Evolutionary conservation across 2,888 invertebrate species (phyloP), one percentile per base, ranked within the genome.

Genomic region (Drosophila atripex): DNA sequence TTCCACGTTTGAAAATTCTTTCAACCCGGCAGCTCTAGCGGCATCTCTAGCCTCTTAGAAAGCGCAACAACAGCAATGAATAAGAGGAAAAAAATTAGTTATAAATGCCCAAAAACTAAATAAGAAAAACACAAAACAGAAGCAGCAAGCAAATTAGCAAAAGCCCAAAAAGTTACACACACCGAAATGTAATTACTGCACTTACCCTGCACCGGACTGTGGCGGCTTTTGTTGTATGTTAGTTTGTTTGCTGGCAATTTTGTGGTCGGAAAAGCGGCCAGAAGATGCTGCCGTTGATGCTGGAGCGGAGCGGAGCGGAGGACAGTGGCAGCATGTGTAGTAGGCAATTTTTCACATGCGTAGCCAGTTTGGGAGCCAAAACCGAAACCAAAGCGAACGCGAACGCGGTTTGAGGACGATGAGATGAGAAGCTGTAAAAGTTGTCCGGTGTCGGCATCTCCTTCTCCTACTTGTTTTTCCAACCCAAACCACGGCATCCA

Each of bases 281-380:
- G 47, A 47, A 56, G 21, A 43, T 12, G 47, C 32, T 28, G 51
- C 16, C 39, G 16, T n/a, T 4, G 18, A 11, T 5, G 56, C 39
- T 18, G 39, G 11, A n/a, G 57, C 7, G 11, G 43, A n/a, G 57
- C 7, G 11, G 43, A 57, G 45, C 25, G 32, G 59, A 41, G 53
- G 41, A 41, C 53, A 41, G 49, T 49, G 38, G 56, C 35, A 46
- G 68, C 70, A 68, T 60, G 60, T 61, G 68, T 76, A 66, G 68
- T 76, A 60, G 39, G 73, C 79, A 77, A 88, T 86, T 88, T 88
- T 88, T 76, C 88, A 86, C 86, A 86, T 88, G 87, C 88, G 88
- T 86, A 79, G 87, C 82, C 70, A 79, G 80, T 80, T 80, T 79
- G 74, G 71, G 71, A 39, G 71, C 77, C 64, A 72, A 53, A 45